These are phyloP conservation scores for Proterorhinus semilunaris DNA, from an alignment of 2,113 vertebrate species.

Conservation along the genomic window DNA sequence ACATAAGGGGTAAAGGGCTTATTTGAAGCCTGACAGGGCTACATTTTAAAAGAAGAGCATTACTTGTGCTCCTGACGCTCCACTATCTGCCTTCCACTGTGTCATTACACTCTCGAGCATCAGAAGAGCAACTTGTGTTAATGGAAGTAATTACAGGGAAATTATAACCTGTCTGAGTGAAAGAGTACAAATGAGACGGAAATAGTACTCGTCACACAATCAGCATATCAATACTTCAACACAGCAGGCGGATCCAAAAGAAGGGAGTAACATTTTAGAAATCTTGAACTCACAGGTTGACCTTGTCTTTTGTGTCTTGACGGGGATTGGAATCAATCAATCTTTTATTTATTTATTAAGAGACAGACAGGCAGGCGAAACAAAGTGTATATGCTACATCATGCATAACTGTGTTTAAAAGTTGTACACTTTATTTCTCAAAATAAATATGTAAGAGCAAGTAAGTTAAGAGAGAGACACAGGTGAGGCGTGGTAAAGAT, in stretches of 20 bases:
- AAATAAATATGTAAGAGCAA: too few species aligned
- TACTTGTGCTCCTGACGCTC: slow-evolving; percentile 24
- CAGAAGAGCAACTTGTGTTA: slow-evolving; percentile 58
- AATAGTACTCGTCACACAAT: slow-evolving; percentile 54
- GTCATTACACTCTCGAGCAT: slow-evolving; percentile 56
- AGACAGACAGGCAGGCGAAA: too few species aligned
- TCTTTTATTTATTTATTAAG: too few species aligned
- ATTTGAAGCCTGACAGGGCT: slow-evolving; percentile 19
- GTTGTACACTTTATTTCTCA: too few species aligned
- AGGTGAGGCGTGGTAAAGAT: too few species aligned
- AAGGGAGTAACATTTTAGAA: background rate
- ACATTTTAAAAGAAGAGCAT: slow-evolving; percentile 30
- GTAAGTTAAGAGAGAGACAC: too few species aligned
- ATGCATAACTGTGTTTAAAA: too few species aligned
- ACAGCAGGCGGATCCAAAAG: background rate
- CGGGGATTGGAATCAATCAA: too few species aligned
- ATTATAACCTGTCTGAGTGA: slow-evolving; percentile 66
- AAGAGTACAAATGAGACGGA: slow-evolving; percentile 54
- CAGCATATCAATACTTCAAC: slow-evolving; percentile 34
- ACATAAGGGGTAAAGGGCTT: slow-evolving; percentile 23
- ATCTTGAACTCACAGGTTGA: background rate
- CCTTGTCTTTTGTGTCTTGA: too few species aligned
- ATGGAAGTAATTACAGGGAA: slow-evolving; percentile 67
- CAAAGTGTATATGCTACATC: too few species aligned
- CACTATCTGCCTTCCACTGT: slow-evolving; percentile 42